Conservation (phyloP, 2,113 vertebrate species). For the Etheostoma spectabile region DNA sequence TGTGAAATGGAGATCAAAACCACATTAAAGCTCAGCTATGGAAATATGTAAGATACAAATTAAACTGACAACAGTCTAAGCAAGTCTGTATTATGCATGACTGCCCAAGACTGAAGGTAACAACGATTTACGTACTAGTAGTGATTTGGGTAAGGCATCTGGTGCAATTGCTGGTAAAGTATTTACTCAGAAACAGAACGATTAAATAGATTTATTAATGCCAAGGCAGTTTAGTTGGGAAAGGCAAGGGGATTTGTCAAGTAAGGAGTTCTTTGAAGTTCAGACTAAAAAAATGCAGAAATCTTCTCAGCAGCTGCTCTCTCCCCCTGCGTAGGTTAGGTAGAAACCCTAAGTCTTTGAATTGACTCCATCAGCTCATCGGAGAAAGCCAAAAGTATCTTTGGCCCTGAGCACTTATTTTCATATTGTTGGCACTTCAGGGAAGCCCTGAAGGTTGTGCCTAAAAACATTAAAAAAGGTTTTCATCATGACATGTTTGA, state of each 20-base stretch:
- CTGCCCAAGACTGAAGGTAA: constrained; percentile 3
- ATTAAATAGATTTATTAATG: constrained; percentile 78
- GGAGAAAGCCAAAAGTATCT: constrained; percentile 74
- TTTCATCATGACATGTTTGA: constrained; percentile 61
- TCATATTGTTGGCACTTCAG: constrained; percentile 66
- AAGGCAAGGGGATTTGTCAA: constrained; percentile 71
- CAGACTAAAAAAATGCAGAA: constrained; percentile 66
- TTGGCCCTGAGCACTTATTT: constrained; percentile 70
- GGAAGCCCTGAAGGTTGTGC: constrained; percentile 62
- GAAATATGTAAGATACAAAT: constrained; percentile 23
- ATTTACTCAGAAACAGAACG: constrained; percentile 71
- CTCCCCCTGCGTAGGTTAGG: constrained; percentile 64
- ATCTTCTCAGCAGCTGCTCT: constrained; percentile 76
- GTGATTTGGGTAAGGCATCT: constrained; percentile 52
- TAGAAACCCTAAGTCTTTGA: constrained; percentile 71
- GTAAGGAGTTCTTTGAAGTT: constrained; percentile 70
- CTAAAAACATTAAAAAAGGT: constrained; percentile 62
- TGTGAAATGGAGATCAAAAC: constrained; percentile 10
- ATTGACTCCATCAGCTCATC: constrained; percentile 68
- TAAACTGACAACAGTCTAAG: constrained; percentile 3
- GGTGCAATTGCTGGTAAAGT: constrained; percentile 62
- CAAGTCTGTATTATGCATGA: constrained; percentile 2
- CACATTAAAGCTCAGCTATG: constrained; percentile 28
- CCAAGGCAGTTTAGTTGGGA: constrained; percentile 53
- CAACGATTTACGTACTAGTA: constrained; percentile 39